phyloP scores from a whole-genome alignment of 1,140 invertebrate species.

The Aphis gossypii region DNA sequence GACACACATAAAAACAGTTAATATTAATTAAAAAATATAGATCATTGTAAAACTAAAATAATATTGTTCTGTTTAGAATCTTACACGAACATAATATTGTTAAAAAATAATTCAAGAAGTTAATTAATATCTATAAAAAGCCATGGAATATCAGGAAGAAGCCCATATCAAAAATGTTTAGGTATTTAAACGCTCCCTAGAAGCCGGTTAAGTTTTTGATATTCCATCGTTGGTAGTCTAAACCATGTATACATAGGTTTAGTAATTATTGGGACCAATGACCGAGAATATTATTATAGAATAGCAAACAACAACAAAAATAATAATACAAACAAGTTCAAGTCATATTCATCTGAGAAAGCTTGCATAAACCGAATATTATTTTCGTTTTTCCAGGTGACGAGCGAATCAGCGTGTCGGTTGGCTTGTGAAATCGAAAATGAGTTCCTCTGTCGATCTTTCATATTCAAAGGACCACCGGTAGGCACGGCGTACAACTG shows the following conservation, averaged over 20 bases:
- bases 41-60: background rate
- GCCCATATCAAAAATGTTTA: background rate
- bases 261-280: background rate
- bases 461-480: slow-evolving; percentile 81
- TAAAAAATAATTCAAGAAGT: background rate
- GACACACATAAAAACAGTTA: background rate
- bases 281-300: background rate
- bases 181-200: background rate
- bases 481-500: slow-evolving; percentile 84
- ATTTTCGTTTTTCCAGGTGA: slow-evolving; percentile 68
- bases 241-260: background rate
- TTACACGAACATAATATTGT: background rate
- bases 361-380: background rate
- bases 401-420: slow-evolving; percentile 82
- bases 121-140: background rate
- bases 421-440: slow-evolving; percentile 90
- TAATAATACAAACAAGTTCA: background rate
- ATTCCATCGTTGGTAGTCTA: background rate
- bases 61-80: background rate
- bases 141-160: background rate
- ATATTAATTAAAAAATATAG: background rate
- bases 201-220: background rate
- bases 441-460: slow-evolving; percentile 91
- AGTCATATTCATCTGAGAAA: background rate
- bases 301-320: background rate